Percentiles rank a stretch among this genome's conserved stretches.
These are phyloP conservation scores for Varanus komodoensis DNA, from an alignment of 2,113 vertebrate species.

Conservation along the genomic window DNA sequence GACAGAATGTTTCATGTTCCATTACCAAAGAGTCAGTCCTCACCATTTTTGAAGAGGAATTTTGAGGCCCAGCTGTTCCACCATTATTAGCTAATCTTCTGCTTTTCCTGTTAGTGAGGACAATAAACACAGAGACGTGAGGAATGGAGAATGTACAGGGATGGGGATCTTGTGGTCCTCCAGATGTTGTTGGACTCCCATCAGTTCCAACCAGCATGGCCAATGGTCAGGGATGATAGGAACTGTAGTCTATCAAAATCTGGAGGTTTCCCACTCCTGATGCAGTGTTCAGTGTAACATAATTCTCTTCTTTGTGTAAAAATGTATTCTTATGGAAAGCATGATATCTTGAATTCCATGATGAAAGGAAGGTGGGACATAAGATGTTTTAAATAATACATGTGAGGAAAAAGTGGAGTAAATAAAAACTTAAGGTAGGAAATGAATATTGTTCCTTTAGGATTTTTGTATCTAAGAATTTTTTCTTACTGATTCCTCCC, in stretches of 20 bases:
- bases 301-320: neutral
- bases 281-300: neutral
- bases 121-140: neutral
- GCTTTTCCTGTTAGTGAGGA: conserved; percentile 9
- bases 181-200: neutral
- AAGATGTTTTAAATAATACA: neutral
- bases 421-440: neutral
- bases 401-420: neutral
- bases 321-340: neutral
- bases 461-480: neutral
- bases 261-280: neutral
- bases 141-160: neutral
- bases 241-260: neutral
- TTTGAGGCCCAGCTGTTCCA: neutral
- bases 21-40: neutral
- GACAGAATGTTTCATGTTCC: neutral
- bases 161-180: neutral
- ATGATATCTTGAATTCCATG: neutral
- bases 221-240: neutral
- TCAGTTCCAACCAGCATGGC: neutral
- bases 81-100: neutral
- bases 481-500: neutral
- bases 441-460: neutral
- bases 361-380: neutral
- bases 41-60: conserved; percentile 14